phyloP scores from a whole-genome alignment of 2,113 vertebrate genomes.

The Chaetodon trifascialis region DNA sequence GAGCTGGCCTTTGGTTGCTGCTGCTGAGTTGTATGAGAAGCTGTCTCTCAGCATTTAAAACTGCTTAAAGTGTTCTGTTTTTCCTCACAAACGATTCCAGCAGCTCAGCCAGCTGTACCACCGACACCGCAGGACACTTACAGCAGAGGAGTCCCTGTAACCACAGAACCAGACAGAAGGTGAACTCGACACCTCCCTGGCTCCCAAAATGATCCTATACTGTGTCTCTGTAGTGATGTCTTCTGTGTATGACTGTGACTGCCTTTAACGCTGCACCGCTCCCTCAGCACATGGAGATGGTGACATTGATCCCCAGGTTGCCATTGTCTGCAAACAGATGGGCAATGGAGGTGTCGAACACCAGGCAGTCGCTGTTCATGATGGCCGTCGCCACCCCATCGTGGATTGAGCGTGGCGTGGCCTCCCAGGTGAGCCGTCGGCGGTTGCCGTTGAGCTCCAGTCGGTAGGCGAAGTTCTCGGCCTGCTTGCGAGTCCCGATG shows the following conservation, averaged over 20 bases:
- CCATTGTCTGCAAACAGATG: conserved; percentile 86
- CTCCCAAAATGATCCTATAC: not conserved
- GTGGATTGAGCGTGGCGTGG: conserved; percentile 86
- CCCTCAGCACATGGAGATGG: conserved; percentile 86
- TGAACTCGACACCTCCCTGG: not conserved
- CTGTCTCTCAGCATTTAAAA: not conserved
- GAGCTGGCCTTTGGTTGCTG: not conserved
- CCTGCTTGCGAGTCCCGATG: conserved; percentile 85
- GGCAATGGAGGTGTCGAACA: conserved; percentile 85
- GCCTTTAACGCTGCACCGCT: not conserved
- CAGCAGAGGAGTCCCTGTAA: not conserved
- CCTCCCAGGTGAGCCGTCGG: conserved; percentile 86
- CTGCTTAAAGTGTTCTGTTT: not conserved
- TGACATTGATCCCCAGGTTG: conserved; percentile 86
- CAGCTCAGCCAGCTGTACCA: not conserved
- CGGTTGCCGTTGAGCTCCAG: conserved; percentile 86
- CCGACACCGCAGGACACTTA: not conserved
- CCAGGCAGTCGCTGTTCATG: conserved; percentile 87
- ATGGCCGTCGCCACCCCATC: conserved; percentile 84
- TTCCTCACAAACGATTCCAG: too few species aligned
- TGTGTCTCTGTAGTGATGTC: not conserved
- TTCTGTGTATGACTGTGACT: not conserved
- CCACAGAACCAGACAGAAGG: not conserved
- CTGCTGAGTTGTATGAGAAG: not conserved
- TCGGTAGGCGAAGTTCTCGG: conserved; percentile 86